phyloP scores from a whole-genome alignment of 2,888 invertebrate species.

The Cordilura impudica region DNA sequence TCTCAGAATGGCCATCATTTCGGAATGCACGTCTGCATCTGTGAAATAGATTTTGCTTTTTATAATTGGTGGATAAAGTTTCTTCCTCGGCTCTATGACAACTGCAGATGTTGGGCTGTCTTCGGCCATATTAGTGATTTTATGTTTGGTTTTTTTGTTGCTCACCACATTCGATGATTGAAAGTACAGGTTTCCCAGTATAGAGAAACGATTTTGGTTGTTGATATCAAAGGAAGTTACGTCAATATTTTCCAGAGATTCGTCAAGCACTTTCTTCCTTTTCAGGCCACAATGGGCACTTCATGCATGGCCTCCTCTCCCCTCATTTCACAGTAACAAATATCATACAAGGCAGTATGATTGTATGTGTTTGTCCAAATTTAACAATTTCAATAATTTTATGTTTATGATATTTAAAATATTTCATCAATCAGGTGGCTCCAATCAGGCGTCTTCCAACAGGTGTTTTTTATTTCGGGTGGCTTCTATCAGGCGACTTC shows the following conservation, averaged over 20 bases:
- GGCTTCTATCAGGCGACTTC: too few relatives aligned
- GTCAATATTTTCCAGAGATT: neutral
- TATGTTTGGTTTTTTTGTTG: neutral
- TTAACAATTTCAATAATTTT: too few relatives aligned
- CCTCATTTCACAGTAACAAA: neutral
- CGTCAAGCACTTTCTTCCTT: neutral
- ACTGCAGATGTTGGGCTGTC: neutral
- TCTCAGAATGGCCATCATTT: conserved; percentile 3
- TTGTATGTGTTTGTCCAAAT: too few relatives aligned
- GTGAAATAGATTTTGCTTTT: neutral
- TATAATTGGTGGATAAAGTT: neutral
- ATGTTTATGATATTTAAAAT: too few relatives aligned
- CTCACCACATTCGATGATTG: neutral
- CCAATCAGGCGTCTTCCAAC: too few relatives aligned
- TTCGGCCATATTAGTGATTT: neutral
- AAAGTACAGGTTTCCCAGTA: neutral
- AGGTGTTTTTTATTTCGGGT: too few relatives aligned
- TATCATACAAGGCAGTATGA: too few relatives aligned
- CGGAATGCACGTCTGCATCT: neutral
- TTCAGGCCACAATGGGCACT: neutral
- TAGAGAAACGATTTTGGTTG: neutral
- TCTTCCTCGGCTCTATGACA: neutral
- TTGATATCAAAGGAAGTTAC: conserved; percentile 4
- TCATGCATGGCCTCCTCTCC: neutral
- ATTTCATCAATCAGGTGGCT: too few relatives aligned